A percentile compares a stretch with the other conserved stretches of the same genome.
phyloP scores from a whole-genome alignment of 2,797 vertebrate species.

The Sebastes elongatus region DNA sequence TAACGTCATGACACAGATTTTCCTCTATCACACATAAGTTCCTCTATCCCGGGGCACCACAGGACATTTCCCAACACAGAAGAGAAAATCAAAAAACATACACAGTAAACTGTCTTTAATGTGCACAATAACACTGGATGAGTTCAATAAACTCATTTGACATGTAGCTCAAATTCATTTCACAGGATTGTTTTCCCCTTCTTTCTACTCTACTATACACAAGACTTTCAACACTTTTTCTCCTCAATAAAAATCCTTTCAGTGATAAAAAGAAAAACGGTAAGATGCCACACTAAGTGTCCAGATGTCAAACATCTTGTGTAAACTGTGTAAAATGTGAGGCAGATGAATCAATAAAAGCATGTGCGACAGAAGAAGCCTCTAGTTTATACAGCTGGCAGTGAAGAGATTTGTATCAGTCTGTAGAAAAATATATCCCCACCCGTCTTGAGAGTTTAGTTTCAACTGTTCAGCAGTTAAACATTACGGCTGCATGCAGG shows the following conservation, averaged over 20 bases:
- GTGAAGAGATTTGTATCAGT: constrained; percentile 13
- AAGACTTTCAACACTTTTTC: neutral
- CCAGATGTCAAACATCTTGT: neutral
- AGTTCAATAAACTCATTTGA: constrained; percentile 1
- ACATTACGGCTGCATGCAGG: neutral
- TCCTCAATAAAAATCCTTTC: neutral
- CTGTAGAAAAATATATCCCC: constrained; percentile 19
- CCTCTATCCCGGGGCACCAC: constrained; percentile 20
- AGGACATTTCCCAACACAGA: constrained; percentile 3
- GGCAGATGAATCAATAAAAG: neutral
- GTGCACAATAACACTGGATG: neutral
- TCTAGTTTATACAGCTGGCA: constrained; percentile 17
- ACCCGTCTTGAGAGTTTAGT: neutral
- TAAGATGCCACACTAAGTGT: neutral
- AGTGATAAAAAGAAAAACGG: neutral
- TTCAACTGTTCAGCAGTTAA: constrained; percentile 13
- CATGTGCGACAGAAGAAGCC: neutral
- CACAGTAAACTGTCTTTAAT: constrained; percentile 6
- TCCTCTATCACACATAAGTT: constrained; percentile 22
- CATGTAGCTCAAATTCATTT: constrained; percentile 3
- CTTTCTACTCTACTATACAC: neutral
- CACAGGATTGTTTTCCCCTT: neutral
- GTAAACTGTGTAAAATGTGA: constrained; percentile 15
- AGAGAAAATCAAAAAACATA: neutral
- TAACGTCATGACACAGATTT: constrained; percentile 15